Conservation (phyloP, 1,140 invertebrate genomes). For the Chrysopa pallens region DNA sequence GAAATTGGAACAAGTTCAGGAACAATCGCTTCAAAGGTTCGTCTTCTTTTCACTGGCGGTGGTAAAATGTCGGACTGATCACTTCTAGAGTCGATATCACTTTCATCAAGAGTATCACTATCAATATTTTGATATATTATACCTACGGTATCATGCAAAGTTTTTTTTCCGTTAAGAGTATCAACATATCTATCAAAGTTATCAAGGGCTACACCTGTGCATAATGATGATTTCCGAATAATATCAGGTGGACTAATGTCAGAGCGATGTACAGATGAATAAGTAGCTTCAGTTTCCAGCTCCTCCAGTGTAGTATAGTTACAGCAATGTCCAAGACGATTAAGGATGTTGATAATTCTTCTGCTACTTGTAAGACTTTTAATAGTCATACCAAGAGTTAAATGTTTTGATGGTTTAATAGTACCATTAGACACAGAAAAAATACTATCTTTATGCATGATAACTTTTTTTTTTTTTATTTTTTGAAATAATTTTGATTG, state of each 20-base stretch:
- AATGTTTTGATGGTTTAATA: constrained; percentile 15
- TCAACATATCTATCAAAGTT: constrained; percentile 26
- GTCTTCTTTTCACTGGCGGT: no score
- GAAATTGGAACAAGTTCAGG: no score
- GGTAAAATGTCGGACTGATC: no score
- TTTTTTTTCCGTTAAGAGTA: constrained; percentile 22
- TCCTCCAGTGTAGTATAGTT: no score
- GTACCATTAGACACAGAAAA: constrained; percentile 10
- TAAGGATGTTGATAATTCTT: constrained; percentile 8
- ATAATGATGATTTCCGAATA: constrained; percentile 3
- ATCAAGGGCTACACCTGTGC: constrained; percentile 21
- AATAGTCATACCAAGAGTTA: constrained; percentile 14
- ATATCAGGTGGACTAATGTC: constrained; percentile 13
- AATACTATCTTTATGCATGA: no score
- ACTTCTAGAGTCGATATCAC: no score
- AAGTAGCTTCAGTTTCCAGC: constrained; percentile 17
- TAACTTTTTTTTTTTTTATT: no score
- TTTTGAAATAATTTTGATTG: no score
- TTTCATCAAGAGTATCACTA: no score
- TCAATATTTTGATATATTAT: constrained; percentile 14
- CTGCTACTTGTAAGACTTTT: constrained; percentile 16
- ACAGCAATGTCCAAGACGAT: no score
- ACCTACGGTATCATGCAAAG: constrained; percentile 26
- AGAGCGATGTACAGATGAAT: constrained; percentile 3
- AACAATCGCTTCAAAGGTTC: no score